Percentiles rank a stretch among this genome's conserved stretches.
Conservation (phyloP, 2,888 invertebrate genomes). For the Heliconius ethilla region DNA sequence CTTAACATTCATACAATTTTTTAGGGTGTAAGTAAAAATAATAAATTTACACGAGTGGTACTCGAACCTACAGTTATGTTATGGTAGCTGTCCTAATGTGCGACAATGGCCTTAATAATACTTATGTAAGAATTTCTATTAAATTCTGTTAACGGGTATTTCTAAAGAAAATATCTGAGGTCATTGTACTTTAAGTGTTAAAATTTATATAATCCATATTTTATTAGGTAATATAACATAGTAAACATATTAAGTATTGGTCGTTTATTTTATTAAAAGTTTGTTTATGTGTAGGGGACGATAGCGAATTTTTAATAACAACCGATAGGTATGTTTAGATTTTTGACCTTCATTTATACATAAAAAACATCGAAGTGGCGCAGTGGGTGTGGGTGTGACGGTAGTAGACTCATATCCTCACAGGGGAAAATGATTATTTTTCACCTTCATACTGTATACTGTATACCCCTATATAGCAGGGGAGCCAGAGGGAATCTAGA, state of each 20-base stretch:
- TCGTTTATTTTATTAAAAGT: neutral
- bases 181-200: neutral
- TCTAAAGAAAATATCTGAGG: neutral
- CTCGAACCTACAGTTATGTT: too few species aligned
- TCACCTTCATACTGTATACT: neutral
- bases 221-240: neutral
- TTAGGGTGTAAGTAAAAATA: too few species aligned
- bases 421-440: neutral
- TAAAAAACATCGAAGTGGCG: neutral
- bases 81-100: too few species aligned
- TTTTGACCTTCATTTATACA: neutral
- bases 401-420: too few species aligned
- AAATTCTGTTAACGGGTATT: neutral
- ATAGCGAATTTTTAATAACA: neutral
- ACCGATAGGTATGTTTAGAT: neutral
- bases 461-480: too few species aligned
- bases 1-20: too few species aligned
- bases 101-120: too few species aligned
- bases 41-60: too few species aligned
- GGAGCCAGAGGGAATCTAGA: too few species aligned
- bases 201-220: slow-evolving; percentile 3
- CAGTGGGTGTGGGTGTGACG: too few species aligned
- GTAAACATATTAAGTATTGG: neutral
- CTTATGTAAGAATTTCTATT: too few species aligned
- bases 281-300: neutral